These are phyloP conservation scores for Phania funesta DNA, from an alignment of 2,888 invertebrate genomes.

Conservation along the genomic window DNA sequence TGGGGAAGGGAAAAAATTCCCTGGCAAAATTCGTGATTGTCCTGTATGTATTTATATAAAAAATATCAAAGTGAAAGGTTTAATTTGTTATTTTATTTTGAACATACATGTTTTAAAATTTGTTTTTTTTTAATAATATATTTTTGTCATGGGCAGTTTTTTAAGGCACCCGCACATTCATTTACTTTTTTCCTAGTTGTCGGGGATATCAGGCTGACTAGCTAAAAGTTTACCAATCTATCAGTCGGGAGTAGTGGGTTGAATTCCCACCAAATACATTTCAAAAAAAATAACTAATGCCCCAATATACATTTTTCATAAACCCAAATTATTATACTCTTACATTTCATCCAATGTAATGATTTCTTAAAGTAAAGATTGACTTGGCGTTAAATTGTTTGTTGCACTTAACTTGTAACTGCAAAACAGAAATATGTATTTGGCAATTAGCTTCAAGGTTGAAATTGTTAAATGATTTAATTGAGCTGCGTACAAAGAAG, in stretches of 20 bases:
- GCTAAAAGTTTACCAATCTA: too few species aligned
- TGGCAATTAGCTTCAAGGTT: slow-evolving; percentile 25
- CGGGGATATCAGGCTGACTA: too few species aligned
- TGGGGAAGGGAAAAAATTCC: too few species aligned
- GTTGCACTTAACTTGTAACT: not conserved
- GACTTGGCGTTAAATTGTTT: slow-evolving; percentile 27
- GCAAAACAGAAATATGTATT: not conserved
- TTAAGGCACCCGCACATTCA: too few species aligned
- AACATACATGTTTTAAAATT: not conserved
- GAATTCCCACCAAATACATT: too few species aligned
- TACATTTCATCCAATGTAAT: not conserved
- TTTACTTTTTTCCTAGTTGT: too few species aligned
- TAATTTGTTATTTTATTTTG: not conserved
- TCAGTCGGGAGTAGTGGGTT: too few species aligned
- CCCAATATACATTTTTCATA: not conserved
- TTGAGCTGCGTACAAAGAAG: too few species aligned
- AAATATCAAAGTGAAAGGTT: slow-evolving; percentile 51
- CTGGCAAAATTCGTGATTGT: too few species aligned
- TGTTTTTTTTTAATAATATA: slow-evolving; percentile 5
- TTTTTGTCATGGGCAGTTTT: too few species aligned
- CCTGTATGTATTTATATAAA: not conserved
- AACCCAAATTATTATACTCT: not conserved
- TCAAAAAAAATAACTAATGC: not conserved
- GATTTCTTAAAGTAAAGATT: not conserved
- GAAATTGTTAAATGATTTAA: slow-evolving; percentile 2